phyloP scores from a whole-genome alignment of 2,113 vertebrate genomes.

The Orcinus orca region DNA sequence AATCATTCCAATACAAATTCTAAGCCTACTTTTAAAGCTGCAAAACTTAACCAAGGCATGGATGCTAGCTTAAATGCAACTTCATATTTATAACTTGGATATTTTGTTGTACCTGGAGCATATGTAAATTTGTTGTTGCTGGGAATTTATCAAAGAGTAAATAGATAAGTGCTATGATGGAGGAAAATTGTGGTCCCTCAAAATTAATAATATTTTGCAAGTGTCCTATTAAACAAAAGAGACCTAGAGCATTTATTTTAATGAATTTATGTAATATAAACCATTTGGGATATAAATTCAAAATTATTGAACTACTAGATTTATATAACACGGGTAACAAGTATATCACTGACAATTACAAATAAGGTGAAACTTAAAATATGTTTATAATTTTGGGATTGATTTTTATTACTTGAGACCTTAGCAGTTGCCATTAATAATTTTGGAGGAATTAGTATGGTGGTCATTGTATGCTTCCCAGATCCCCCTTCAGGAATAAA shows the following conservation, averaged over 20 bases:
- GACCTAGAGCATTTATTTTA: background rate
- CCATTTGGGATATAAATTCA: background rate
- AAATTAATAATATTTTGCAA: constrained; percentile 5
- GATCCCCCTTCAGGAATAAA: background rate
- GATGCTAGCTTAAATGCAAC: background rate
- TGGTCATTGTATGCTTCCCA: background rate
- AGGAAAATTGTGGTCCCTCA: background rate
- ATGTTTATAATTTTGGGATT: background rate
- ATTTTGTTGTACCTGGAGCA: background rate
- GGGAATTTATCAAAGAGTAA: background rate
- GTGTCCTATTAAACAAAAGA: background rate
- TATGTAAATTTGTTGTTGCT: background rate
- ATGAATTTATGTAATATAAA: background rate
- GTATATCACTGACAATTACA: background rate
- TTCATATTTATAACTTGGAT: background rate
- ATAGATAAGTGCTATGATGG: background rate
- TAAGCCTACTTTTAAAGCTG: background rate
- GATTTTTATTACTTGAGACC: background rate
- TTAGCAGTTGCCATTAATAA: background rate
- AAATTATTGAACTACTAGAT: background rate
- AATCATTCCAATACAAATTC: background rate
- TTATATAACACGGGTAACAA: background rate
- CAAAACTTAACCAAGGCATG: background rate
- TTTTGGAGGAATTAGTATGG: background rate
- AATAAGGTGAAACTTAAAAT: background rate